phyloP scores from a whole-genome alignment of 2,888 invertebrate species.

The Papilio protenor region DNA sequence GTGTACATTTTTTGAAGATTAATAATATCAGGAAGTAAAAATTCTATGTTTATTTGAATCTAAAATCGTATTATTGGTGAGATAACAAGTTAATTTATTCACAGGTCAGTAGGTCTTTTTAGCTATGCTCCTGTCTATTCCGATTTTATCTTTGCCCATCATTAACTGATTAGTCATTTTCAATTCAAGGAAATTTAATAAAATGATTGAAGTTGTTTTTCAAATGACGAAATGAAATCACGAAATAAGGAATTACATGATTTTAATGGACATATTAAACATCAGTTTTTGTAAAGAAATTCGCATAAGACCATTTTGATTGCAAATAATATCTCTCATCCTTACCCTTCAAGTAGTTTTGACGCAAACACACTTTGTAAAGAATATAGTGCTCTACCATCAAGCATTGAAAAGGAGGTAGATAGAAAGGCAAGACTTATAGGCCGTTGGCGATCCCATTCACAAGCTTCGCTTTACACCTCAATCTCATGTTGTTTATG shows the following conservation, averaged over 20 bases:
- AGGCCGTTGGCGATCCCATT: slow-evolving; percentile 4
- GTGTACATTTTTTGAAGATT: background rate
- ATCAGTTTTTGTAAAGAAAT: background rate
- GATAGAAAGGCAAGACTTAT: background rate
- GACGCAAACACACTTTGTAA: background rate
- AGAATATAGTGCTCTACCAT: background rate
- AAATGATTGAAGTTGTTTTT: background rate
- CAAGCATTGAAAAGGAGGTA: background rate
- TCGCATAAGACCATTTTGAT: background rate
- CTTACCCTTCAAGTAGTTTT: background rate
- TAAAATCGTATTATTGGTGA: background rate
- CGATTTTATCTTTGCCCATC: background rate
- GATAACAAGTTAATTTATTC: background rate
- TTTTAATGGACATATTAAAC: background rate
- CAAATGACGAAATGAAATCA: background rate
- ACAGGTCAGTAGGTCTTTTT: background rate
- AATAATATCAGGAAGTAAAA: background rate
- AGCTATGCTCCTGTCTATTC: background rate
- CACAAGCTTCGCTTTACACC: background rate
- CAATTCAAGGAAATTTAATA: background rate
- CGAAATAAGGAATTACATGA: background rate
- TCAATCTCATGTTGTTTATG: background rate
- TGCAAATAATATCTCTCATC: background rate
- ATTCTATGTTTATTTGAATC: background rate
- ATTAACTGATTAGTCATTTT: background rate